Evolutionary conservation across 2,113 vertebrate genomes (phyloP).

Genomic region (Coptodon rendalli): DNA sequence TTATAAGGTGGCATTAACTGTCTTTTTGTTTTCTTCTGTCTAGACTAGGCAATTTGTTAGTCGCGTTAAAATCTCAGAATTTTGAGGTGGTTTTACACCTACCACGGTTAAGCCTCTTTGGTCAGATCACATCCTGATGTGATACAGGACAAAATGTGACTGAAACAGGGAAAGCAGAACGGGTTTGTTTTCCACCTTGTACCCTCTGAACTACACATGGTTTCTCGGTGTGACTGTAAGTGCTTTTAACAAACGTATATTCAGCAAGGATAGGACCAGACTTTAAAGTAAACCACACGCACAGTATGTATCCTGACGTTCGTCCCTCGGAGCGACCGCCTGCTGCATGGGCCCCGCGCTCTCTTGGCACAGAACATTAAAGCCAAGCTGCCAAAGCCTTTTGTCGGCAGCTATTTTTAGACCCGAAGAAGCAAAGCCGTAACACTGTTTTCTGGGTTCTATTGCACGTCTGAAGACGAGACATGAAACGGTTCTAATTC

Average conservation of each 20-base stretch:
- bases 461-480: not conserved
- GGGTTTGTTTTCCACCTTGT: not conserved
- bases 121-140: not conserved
- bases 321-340: not conserved
- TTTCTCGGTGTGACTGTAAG: not conserved
- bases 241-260: not conserved
- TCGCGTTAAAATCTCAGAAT: not conserved
- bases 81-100: not conserved
- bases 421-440: conserved; percentile 15
- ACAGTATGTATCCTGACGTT: not conserved
- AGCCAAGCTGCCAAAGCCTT: conserved; percentile 42
- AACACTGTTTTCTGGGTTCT: not conserved
- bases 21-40: not conserved
- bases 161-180: not conserved
- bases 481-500: not conserved
- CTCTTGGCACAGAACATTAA: conserved; percentile 37
- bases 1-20: conserved; percentile 10
- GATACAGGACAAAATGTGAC: not conserved
- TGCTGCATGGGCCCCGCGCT: conserved; percentile 24
- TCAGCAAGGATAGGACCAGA: not conserved
- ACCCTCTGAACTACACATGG: not conserved
- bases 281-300: not conserved
- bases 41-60: not conserved
- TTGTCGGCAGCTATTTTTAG: conserved; percentile 58
- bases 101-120: not conserved